Conservation (phyloP, 2,888 invertebrate species). For the Scaptomyza tumidula region DNA sequence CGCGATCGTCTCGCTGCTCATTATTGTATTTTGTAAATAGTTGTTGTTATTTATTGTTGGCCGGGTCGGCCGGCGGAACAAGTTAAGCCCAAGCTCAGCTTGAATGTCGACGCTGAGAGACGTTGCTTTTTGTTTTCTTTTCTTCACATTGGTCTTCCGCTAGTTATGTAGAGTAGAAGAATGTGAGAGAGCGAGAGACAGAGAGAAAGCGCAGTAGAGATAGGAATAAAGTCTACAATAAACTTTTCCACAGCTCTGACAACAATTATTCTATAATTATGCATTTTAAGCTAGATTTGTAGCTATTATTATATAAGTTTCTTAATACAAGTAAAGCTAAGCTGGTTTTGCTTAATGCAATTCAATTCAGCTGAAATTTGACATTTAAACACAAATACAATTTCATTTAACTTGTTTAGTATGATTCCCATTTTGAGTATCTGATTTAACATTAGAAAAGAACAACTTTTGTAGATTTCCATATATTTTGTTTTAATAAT, state of each 20-base stretch:
- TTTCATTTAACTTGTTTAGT: background rate
- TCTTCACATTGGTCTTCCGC: slow-evolving; percentile 23
- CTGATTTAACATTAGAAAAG: slow-evolving; percentile 5
- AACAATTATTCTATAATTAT: background rate
- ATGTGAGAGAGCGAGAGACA: slow-evolving; percentile 1
- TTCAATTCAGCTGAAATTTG: background rate
- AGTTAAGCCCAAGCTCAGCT: slow-evolving; percentile 53
- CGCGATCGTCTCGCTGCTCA: slow-evolving; percentile 44
- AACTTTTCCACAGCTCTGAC: slow-evolving; percentile 3
- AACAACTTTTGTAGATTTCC: slow-evolving; percentile 2
- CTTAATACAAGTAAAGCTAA: too few species aligned
- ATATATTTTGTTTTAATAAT: background rate
- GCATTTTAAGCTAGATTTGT: background rate
- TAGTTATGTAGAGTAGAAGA: background rate
- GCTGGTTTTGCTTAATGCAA: background rate
- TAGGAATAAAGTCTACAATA: background rate
- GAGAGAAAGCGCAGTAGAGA: slow-evolving; percentile 5
- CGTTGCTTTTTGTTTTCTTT: slow-evolving; percentile 18
- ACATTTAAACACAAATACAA: background rate
- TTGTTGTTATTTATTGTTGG: slow-evolving; percentile 38
- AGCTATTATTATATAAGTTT: too few species aligned
- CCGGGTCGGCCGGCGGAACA: slow-evolving; percentile 56
- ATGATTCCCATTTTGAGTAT: background rate
- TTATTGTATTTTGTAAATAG: slow-evolving; percentile 55
- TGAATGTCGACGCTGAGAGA: slow-evolving; percentile 18